Evolutionary conservation across 1,140 invertebrate species (phyloP), one percentile per base, ranked within the genome.

Genomic region (Himalopsyche phryganea): DNA sequence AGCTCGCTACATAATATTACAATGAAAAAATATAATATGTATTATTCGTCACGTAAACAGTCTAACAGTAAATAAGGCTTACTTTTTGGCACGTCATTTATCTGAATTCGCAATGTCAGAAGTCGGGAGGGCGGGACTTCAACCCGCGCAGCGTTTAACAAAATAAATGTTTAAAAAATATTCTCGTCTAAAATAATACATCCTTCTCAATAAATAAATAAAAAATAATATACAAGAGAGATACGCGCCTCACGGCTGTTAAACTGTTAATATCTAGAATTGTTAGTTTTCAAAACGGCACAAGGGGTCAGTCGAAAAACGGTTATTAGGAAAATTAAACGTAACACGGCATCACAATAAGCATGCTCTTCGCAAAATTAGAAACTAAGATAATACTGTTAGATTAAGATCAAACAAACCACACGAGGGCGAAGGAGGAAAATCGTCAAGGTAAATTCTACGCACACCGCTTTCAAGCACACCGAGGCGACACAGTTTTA

Each of bases 21-120:
- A 45, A 40, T 52, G 59, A 61, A 61, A 56, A 61, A 56, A 61
- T 60, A 61, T n/a, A n/a, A n/a, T 61, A 61, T 52, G 36, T 61
- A 56, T 45, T 51, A 61, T 56, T 41, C 49, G 56, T 61, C 59
- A 56, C 52, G 56, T 52, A 61, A 61, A 46, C 45, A 57, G 47
- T 51, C 49, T 61, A 55, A 52, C 41, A 42, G 53, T 57, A 57
- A 47, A 56, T 61, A 61, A 61, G 59, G 59, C 59, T 61, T 57
- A 61, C 45, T 60, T 61, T 61, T 61, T 55, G 59, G 52, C 53
- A 55, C 54, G 47, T 57, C 45, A 50, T 61, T 56, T 52, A 35
- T 56, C 53, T 56, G 54, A 61, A 48, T 61, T 48, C 47, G 45
- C 33, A 42, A 57, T 38, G 32, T 54, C 52, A 54, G 42, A 14